Evolutionary conservation across 2,888 invertebrate species (phyloP).

Genomic region (Agrochola macilenta): DNA sequence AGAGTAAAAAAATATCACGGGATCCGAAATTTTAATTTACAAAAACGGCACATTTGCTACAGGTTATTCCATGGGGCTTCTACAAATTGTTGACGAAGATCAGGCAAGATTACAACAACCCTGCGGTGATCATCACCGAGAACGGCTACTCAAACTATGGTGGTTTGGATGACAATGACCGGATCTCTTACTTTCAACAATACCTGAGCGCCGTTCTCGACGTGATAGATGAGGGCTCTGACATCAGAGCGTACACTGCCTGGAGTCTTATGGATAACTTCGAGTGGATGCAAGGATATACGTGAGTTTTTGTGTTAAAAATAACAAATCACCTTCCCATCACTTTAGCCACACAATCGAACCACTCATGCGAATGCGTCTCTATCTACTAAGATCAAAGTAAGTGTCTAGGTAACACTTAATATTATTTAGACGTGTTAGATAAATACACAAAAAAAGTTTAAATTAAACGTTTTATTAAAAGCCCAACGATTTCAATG

Average conservation of each 20-base stretch:
- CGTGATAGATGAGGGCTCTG: slow-evolving; percentile 81
- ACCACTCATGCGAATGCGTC: background rate
- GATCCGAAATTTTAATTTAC: background rate
- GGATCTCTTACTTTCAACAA: slow-evolving; percentile 78
- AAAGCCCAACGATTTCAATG: background rate
- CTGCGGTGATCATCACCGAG: slow-evolving; percentile 89
- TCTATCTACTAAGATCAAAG: background rate
- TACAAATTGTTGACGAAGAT: slow-evolving; percentile 87
- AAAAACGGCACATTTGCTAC: background rate
- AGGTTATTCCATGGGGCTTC: slow-evolving; percentile 89
- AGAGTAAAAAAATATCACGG: no score
- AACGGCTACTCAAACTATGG: slow-evolving; percentile 83
- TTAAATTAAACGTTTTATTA: background rate
- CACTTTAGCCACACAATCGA: background rate
- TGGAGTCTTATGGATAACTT: slow-evolving; percentile 92
- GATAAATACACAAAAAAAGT: background rate
- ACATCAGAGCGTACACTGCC: slow-evolving; percentile 87
- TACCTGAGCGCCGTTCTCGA: slow-evolving; percentile 82
- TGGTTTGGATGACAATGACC: slow-evolving; percentile 81
- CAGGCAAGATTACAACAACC: slow-evolving; percentile 85
- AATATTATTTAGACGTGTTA: background rate
- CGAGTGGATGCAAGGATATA: slow-evolving; percentile 90
- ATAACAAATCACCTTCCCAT: background rate
- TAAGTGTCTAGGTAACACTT: background rate
- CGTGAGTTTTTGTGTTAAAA: slow-evolving; percentile 70